Base-by-base conservation (phyloP, 2,888 invertebrate species). In the Eupithecia tripunctaria region DNA sequence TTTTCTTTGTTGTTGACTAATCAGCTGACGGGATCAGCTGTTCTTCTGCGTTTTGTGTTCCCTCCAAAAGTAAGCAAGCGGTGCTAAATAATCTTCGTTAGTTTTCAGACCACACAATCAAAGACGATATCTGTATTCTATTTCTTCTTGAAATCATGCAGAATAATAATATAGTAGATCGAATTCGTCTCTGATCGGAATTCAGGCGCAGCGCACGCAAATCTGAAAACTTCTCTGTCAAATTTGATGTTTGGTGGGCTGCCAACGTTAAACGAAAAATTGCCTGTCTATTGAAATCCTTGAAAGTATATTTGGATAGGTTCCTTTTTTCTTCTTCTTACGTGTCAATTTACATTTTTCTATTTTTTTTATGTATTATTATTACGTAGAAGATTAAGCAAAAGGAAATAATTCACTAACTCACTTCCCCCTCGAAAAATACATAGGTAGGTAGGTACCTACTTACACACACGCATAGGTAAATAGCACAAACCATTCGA, bases 1-100 rank as follows among this genome's bases (percentile, higher is more conserved):
- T 56, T 51, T 56, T 56, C 56, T 56, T 47, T 27, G 27, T 60
- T 60, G 29, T 18, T 29, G 7, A 12, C 18, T 29, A 60, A 29
- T 27, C 60, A 60, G 60, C 60, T 60, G 60, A 60, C 29, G 12
- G 25, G 25, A 56, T 56, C 56, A 60, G 60, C 29, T 60, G 60
- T 56, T 25, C 51, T 51, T 21, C 21, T 56, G 25, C 56, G 25
- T 14, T 25, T 56, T 56, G 21, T 25, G 12, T 56, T 56, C 56
- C 56, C 56, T 56, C 56, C 56, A 56, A 56, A 51, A n/a, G 2
- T n/a, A n/a, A n/a, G n/a, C 8, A 47, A 47, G 47, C 25, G 21
- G 10, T 56, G 14, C 21, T 25, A n/a, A n/a, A n/a, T n/a, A n/a
- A 25, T 56, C 56, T 56, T 56, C 56, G 56, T 25, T 56, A 1